Evolutionary conservation across 2,113 vertebrate genomes (phyloP), one percentile per base, ranked within the genome.

Genomic region (Mungos mungo): DNA sequence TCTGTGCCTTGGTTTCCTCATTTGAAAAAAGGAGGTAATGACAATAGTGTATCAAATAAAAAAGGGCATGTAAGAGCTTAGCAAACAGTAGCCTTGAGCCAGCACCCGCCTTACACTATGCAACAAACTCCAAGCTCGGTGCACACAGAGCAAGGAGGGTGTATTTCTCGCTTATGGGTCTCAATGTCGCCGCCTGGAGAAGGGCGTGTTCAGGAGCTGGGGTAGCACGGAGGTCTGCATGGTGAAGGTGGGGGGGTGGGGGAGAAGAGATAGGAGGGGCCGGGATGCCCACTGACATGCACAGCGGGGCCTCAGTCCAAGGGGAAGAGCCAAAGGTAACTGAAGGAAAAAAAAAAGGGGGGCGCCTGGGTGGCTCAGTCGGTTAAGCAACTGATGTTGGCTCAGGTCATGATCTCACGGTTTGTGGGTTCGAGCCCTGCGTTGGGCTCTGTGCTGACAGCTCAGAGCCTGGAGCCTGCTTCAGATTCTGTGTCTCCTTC

Each of bases 61-160:
- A 35, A 72, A 80, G 41, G 3, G 4, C 33, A 3, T 1, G 45
- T 16, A 31, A 41, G 38, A 41, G 45, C 63, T 41, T 31, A 76
- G 82, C 27, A 5, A 18, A 68, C 3, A 3, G 18, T 1, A 13
- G 84, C 65, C 38, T 21, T 50, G 16, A 23, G 25, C 27, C 74
- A n/a, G 82, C 21, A 16, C 41, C 47, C 7, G 0, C 7, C n/a
- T 41, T 7, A 47, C 47, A 12, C 88, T 5, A 0, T 3, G 7
- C 29, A 21, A 71, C 89, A 35, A 72, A 66, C 60, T 13, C 77
- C 29, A 21, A 6, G 15, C 69, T 41, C 41, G 5, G 66, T 41
- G 41, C 1, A 27, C 31, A 16, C 0, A 1, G 7, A 45, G 23
- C 29, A 11, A 5, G 1, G 23, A 50, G 65, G 31, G 2, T 1